Base-by-base conservation (phyloP, 2,888 invertebrate species). In the Exephanes ischioxanthus region DNA sequence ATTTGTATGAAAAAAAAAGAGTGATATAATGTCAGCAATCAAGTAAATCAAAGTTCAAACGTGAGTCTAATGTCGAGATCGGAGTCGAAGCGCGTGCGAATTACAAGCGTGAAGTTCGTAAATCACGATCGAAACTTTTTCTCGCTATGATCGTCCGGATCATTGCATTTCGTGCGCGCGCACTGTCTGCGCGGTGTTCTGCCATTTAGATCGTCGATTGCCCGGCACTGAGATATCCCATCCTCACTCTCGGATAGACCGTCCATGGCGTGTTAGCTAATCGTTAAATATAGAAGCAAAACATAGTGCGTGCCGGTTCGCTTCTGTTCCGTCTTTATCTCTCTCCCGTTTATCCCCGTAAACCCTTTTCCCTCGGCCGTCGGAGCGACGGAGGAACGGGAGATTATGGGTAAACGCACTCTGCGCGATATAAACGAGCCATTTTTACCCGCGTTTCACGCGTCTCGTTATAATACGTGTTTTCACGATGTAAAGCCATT, bases 221-320 rank as follows among this genome's bases (percentile, higher is more conserved):
- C 67, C 61, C 30, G 73, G 58, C 72, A 84, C 72, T 51, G 58
- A 77, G 77, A 84, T 83, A 70, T 73, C 48, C 67, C 72, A 30
- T 70, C 16, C 72, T 66, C 80, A 37, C 53, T 30, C 26, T 22
- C 58, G 26, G 33, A 45, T 63, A 66, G 41, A 67, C 37, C 41
- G 77, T 67, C 37, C 51, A 51, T 63, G 63, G 72, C 53, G 61
- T 67, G 86, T 89, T 90, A 88, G 87, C 87, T 89, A 90, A 90
- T 89, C 90, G 88, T 89, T 90, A 90, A 90, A 90, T 89, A 90
- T 91, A 91, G 88, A 89, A 82, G 67, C 55, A 58, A 30, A 22
- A 16, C 67, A 63, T 45, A 63, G 37, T 41, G 53, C 51, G 48
- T 26, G 70, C 80, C 76, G 68, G 75, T 55, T 63, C 19, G 45